A percentile compares a stretch with the other conserved stretches of the same genome.
Conservation (phyloP, 2,888 invertebrate species). For the Tortricodes alternella region DNA sequence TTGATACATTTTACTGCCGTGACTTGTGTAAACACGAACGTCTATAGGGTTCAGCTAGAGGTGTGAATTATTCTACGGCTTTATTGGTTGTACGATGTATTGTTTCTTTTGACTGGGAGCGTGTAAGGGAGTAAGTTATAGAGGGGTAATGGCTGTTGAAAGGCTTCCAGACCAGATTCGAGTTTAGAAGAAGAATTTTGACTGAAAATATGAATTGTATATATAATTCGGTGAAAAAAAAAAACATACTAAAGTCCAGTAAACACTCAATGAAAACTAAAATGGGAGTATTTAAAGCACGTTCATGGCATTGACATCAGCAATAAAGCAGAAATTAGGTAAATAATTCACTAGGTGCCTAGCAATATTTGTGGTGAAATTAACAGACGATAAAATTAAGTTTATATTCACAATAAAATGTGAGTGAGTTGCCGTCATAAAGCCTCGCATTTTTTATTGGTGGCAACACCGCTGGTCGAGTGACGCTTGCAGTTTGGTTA, state of each 20-base stretch:
- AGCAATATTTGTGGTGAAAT: constrained; percentile 82
- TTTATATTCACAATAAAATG: constrained; percentile 83
- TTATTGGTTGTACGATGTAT: constrained; percentile 71
- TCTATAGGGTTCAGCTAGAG: constrained; percentile 47
- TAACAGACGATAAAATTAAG: constrained; percentile 83
- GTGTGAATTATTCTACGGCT: constrained; percentile 76
- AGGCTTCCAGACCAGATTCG: no score
- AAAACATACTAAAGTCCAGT: background rate
- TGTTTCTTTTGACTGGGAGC: constrained; percentile 52
- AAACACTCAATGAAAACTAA: constrained; percentile 32
- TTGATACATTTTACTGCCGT: constrained; percentile 75
- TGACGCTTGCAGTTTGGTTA: constrained; percentile 83
- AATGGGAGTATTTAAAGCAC: constrained; percentile 52
- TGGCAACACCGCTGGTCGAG: constrained; percentile 75
- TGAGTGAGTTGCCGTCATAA: constrained; percentile 83
- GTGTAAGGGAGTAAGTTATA: constrained; percentile 5
- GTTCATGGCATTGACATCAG: constrained; percentile 69
- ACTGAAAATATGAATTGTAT: no score
- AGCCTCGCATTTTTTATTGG: constrained; percentile 83
- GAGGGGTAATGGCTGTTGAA: no score
- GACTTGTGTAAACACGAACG: constrained; percentile 78
- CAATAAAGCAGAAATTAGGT: constrained; percentile 62
- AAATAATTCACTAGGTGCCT: constrained; percentile 73
- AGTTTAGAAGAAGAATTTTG: no score
- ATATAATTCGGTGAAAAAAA: background rate